Evolutionary conservation across 2,888 invertebrate genomes (phyloP).

Genomic region (Leptothorax acervorum): DNA sequence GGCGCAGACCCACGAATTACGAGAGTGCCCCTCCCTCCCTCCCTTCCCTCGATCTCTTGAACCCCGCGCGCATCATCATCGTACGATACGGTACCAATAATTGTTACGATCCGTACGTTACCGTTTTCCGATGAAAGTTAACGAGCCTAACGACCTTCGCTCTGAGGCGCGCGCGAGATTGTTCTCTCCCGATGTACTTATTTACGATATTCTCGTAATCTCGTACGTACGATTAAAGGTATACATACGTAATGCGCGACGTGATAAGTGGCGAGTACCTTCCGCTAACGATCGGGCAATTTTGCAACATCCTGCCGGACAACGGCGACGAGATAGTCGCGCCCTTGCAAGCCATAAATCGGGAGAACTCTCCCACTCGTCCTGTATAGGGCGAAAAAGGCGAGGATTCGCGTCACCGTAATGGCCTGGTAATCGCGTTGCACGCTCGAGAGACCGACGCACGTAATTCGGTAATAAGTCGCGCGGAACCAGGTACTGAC

Average conservation of each 20-base stretch:
- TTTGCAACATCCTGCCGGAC: slow-evolving; percentile 47
- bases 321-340: slow-evolving; percentile 21
- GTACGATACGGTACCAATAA: slow-evolving; percentile 4
- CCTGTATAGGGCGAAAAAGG: neutral
- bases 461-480: slow-evolving; percentile 59
- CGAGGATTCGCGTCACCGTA: slow-evolving; percentile 22
- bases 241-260: slow-evolving; percentile 45
- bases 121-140: slow-evolving; percentile 46
- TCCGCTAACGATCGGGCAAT: slow-evolving; percentile 51
- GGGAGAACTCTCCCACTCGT: slow-evolving; percentile 11
- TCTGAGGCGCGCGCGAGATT: neutral
- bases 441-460: slow-evolving; percentile 34
- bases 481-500: neutral
- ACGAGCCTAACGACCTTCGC: slow-evolving; percentile 30
- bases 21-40: neutral
- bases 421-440: slow-evolving; percentile 17
- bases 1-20: slow-evolving; percentile 28
- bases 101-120: slow-evolving; percentile 29
- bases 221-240: slow-evolving; percentile 34
- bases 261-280: slow-evolving; percentile 55
- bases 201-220: slow-evolving; percentile 29
- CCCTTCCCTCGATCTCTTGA: neutral
- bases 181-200: slow-evolving; percentile 39
- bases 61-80: neutral
- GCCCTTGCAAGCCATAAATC: slow-evolving; percentile 39